Evolutionary conservation across 2,113 vertebrate genomes (phyloP).

Genomic region (Neolamprologus kungweensis): DNA sequence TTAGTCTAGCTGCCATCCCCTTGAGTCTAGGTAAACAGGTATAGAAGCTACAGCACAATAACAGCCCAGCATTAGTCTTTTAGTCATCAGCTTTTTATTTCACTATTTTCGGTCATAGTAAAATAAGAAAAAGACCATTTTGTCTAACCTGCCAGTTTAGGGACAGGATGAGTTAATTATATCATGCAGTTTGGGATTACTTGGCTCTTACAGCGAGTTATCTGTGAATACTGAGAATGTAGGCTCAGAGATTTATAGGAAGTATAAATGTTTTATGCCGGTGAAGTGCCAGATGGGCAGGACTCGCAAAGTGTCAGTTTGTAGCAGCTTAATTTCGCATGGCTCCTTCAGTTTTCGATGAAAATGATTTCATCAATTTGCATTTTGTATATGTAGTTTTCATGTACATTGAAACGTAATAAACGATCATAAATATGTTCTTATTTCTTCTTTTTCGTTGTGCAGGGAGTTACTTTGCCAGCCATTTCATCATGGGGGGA

Average conservation of each 20-base stretch:
- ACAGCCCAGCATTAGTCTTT: not conserved
- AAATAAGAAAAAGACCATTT: not conserved
- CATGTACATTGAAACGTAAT: not conserved
- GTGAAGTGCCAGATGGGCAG: not conserved
- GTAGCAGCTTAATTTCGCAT: not conserved
- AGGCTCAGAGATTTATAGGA: not conserved
- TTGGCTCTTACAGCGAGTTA: not conserved
- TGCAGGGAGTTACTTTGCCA: constrained; percentile 95
- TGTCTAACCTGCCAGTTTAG: not conserved
- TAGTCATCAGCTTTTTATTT: not conserved
- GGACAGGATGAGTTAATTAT: not conserved
- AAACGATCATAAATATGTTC: not conserved
- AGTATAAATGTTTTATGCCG: not conserved
- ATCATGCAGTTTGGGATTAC: not conserved
- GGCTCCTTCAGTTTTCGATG: not conserved
- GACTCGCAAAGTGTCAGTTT: not conserved
- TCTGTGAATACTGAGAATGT: not conserved
- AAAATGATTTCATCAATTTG: not conserved
- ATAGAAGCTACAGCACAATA: not conserved
- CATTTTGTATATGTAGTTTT: not conserved
- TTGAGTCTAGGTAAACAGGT: constrained; percentile 2
- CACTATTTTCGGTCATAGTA: not conserved
- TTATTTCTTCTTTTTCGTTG: not conserved
- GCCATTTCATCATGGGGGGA: constrained; percentile 98
- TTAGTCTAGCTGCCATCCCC: not conserved